Base-by-base conservation (phyloP, 2,797 vertebrate genomes). In the Choloepus didactylus region DNA sequence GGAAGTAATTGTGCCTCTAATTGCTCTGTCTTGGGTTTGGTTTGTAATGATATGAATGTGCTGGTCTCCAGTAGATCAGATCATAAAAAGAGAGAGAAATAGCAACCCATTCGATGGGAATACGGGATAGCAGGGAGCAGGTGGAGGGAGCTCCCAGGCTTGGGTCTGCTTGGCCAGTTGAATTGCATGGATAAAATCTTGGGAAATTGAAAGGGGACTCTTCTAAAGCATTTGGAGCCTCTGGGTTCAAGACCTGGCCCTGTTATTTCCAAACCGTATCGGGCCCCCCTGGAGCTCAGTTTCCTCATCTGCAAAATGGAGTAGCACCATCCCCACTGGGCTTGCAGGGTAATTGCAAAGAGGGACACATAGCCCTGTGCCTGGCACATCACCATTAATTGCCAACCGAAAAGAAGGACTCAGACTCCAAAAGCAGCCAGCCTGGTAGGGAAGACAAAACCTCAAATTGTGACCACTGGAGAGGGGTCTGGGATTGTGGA, bases 51-150 rank as follows among this genome's bases (percentile, higher is more conserved):
- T 0, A 5, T 49, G 15, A 38, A 27, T 2, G 72, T 54, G 89
- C 75, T 21, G 5, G 3, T 0, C 0, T 70, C 35, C 11, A 0
- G 70, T 59, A 31, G 0, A 19, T 64, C 44, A 38, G 79, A 0
- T 60, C 66, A 23, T 2, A 21, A 75, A 95, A 89, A 15, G 62
- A 44, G 9, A 96, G 92, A 54, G 72, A 29, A 38, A 56, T 2
- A 62, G 5, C 62, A 49, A 64, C 75, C 80, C 7, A 0, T 46
- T 56, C 87, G 73, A 41, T 25, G 29, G 82, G 72, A 88, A 59
- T 0, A 38, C 27, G 91, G 66, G 29, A 38, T 7, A 3, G 3
- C 0, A 0, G 51, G 60, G 14, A 14, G 85, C 46, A 66, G 76
- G 90, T 38, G 0, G 15, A 2, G 41, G 8, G 59, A 27, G 12